Percentiles rank a stretch among this genome's conserved stretches.
phyloP scores from a whole-genome alignment of 2,797 vertebrate genomes.

The Onychomys leucogaster region DNA sequence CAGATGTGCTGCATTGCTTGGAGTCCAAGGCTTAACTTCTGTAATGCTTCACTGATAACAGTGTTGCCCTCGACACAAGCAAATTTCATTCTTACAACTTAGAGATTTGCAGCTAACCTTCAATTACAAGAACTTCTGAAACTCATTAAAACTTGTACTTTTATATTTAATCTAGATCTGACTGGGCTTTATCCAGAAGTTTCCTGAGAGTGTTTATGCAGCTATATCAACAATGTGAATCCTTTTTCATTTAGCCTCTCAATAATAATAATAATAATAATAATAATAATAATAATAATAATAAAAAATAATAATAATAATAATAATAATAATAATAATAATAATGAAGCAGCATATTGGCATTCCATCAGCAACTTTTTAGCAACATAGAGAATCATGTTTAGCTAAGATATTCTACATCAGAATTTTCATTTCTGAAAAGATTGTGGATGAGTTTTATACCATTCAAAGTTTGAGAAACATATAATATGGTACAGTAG shows the following conservation, averaged over 20 bases:
- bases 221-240: not conserved
- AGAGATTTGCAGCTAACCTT: not conserved
- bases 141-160: not conserved
- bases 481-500: not conserved
- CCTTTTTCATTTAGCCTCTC: not conserved
- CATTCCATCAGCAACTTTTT: not conserved
- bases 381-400: not conserved
- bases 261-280: not conserved
- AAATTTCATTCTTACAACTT: not conserved
- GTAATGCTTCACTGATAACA: not conserved
- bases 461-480: not conserved
- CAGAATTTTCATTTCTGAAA: conserved; percentile 11
- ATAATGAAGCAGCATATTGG: not conserved
- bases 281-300: not conserved
- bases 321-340: not conserved
- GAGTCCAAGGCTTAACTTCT: not conserved
- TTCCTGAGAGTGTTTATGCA: not conserved
- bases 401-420: not conserved
- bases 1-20: not conserved
- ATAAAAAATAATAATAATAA: not conserved
- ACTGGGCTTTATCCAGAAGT: conserved; percentile 7
- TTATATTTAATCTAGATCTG: conserved; percentile 4
- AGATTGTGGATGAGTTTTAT: not conserved
- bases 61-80: not conserved
- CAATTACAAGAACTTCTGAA: not conserved